Percentiles rank a stretch among this genome's conserved stretches.
phyloP scores from a whole-genome alignment of 2,888 invertebrate species.

The Himalopsyche japonica region DNA sequence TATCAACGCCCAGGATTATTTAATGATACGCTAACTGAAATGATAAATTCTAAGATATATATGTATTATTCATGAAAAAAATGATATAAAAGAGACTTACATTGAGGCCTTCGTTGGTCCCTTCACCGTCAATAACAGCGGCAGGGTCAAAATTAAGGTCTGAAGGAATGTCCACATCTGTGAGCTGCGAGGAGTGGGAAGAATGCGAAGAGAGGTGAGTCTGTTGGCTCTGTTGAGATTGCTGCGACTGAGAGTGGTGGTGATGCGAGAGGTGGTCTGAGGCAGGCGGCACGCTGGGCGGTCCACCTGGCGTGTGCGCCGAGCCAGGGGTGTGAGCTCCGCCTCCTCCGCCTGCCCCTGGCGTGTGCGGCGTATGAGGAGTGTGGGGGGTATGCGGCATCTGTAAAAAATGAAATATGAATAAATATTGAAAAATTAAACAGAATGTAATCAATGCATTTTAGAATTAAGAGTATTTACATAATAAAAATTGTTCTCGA shows the following conservation, averaged over 20 bases:
- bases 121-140: constrained; percentile 90
- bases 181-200: constrained; percentile 45
- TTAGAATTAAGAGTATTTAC: not conserved
- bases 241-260: constrained; percentile 45
- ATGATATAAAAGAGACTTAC: constrained; percentile 63
- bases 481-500: no score
- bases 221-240: no score
- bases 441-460: not conserved
- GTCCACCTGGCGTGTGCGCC: constrained; percentile 73
- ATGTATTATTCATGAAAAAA: not conserved
- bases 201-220: constrained; percentile 5
- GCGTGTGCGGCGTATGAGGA: constrained; percentile 77
- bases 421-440: constrained; percentile 27
- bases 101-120: constrained; percentile 86
- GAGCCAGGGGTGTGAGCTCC: constrained; percentile 72
- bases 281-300: constrained; percentile 79
- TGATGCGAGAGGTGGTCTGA: constrained; percentile 52
- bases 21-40: no score
- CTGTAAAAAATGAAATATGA: constrained; percentile 33
- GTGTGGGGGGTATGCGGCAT: constrained; percentile 71
- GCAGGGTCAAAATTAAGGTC: constrained; percentile 93
- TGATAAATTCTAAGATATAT: no score
- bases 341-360: constrained; percentile 69
- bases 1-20: no score
- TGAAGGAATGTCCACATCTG: constrained; percentile 79